A percentile compares a stretch with the other conserved stretches of the same genome.
Conservation (phyloP, 2,113 vertebrate species). For the Pomatostomus ruficeps region DNA sequence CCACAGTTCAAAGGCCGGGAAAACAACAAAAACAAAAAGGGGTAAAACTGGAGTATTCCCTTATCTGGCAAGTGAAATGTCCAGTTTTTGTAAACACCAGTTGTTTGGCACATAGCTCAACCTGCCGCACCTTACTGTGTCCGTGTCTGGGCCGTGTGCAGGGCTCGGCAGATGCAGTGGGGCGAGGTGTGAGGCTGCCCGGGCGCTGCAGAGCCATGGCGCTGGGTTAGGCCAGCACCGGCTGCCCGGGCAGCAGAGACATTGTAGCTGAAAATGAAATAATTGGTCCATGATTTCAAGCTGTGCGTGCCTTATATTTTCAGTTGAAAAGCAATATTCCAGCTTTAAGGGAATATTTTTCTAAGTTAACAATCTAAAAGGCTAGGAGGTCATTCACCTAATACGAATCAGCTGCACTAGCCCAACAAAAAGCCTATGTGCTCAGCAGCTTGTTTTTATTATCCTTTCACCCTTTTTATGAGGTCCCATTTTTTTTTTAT, state of each 20-base stretch:
- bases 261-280: conserved; percentile 54
- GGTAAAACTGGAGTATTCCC: background rate
- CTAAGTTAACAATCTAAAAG: conserved; percentile 80
- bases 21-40: background rate
- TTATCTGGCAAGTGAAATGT: background rate
- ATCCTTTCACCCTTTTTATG: conserved; percentile 81
- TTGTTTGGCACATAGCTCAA: background rate
- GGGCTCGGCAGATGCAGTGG: background rate
- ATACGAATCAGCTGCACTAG: conserved; percentile 76
- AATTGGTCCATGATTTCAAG: conserved; percentile 53
- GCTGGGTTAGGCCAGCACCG: background rate
- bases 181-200: background rate
- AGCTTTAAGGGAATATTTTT: conserved; percentile 82
- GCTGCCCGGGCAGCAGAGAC: background rate
- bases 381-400: conserved; percentile 79
- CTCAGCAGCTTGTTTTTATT: conserved; percentile 80
- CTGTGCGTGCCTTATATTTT: conserved; percentile 64
- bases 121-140: background rate
- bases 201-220: background rate
- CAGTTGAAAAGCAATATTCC: conserved; percentile 76
- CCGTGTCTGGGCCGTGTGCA: background rate
- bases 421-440: conserved; percentile 79
- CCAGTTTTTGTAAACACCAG: background rate
- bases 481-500: conserved; percentile 77
- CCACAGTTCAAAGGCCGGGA: background rate